Base-by-base conservation (phyloP, 2,113 vertebrate species). In the Eretmochelys imbricata region DNA sequence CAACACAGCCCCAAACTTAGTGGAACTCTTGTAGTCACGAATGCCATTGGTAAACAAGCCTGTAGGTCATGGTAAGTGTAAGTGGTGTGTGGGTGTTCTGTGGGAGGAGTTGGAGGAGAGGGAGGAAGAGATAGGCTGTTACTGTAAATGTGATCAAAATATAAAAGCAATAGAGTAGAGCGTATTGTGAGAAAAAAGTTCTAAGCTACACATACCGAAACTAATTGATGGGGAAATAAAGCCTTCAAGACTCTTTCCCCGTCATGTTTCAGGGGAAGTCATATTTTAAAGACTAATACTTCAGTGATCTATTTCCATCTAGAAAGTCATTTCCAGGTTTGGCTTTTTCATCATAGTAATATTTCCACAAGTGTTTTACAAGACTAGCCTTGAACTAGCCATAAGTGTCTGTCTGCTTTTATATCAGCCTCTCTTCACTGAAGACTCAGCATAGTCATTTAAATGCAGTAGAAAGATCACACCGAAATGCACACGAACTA, bases 101-200 rank as follows among this genome's bases (percentile, higher is more conserved):
- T 91, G 84, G 96, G 95, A 92, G 92, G 93, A 91, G 65, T 72
- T 49, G 78, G 78, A 80, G 78, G 78, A 50, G 91, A 84, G 82
- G 93, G 92, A 95, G 80, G 82, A 53, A 94, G 72, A 92, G 95
- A 69, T 10, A 8, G 53, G 72, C 91, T 89, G 9, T 97, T 97
- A 97, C 96, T 84, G 95, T 96, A 97, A 97, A 95, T 91, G n/a
- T 88, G 93, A 95, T 65, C 85, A 89, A 87, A 95, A 95, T 91
- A 81, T 81, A 82, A 95, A 89, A 93, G 91, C 50, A 91, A 81
- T 42, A 1, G 0, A 97, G 88, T 95, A 87, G 27, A 84, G 89
- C 65, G 11, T 42, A 48, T 24, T 93, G 93, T 46, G 84, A 55
- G 72, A 88, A 91, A 91, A 50, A 87, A 25, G 92, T 62, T 93